Evolutionary conservation across 1,140 invertebrate species (phyloP), one percentile per base, ranked within the genome.

Genomic region (Rhagoletis zephyria): DNA sequence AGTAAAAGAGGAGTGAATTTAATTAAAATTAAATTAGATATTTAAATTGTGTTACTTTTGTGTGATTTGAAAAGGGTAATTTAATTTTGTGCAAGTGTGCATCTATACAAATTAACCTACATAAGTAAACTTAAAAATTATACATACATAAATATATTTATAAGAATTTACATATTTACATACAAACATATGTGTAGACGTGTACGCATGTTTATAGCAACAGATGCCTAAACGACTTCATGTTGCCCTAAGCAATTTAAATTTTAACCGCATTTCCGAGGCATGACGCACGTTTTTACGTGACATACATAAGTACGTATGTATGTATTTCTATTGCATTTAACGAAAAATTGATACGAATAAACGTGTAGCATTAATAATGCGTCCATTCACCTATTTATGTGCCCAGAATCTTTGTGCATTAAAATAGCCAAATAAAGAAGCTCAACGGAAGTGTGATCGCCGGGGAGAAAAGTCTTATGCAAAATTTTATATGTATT

Each of bases 381-480:
- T 6, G 30, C 16, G 56, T 16, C 19, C 9, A 30, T 59, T 81
- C 45, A 81, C 74, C 74, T 56, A 14, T 81, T 81, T 81, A 81
- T 81, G 51, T n/a, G 48, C 74, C 74, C 74, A n/a, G 74, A 81
- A 81, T 81, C 51, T 51, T 81, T 19, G 48, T 56, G 48, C 48
- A 81, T 81, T 14, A 81, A 81, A 81, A 81, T 81, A 81, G 74
- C 42, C n/a, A n/a, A 81, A 16, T 81, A 56, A 19, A 19, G 74
- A 56, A 51, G 48, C 74, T 81, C 74, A 19, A 81, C 45, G 9
- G 19, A 3, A 48, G 19, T 81, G 19, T n/a, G 48, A 81, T 10
- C 45, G 67, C 42, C 67, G 45, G 67, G 4, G 40, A 63, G 40
- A 74, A 42, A 48, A 42, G 4, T 74, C 30, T 30, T 42, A 42